phyloP scores from a whole-genome alignment of 2,888 invertebrate genomes.

The Mycalesis mineus region DNA sequence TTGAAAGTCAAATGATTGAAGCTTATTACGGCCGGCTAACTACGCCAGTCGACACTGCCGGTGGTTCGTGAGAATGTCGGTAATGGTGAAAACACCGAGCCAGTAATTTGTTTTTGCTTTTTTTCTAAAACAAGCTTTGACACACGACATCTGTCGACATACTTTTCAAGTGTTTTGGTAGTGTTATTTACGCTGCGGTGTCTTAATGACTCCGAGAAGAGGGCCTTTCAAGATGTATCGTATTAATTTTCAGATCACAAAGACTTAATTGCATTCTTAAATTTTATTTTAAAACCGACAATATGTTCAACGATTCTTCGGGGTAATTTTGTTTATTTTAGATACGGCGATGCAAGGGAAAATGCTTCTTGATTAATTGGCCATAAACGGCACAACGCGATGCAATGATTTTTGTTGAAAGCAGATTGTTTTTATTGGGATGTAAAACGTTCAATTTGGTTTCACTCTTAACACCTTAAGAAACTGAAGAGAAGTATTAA shows the following conservation, averaged over 20 bases:
- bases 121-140: constrained; percentile 33
- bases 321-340: constrained; percentile 40
- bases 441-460: constrained; percentile 47
- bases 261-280: constrained; percentile 67
- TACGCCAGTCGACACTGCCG: constrained; percentile 21
- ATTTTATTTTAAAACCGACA: constrained; percentile 70
- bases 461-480: not conserved
- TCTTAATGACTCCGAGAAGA: constrained; percentile 57
- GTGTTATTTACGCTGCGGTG: constrained; percentile 57
- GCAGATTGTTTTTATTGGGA: constrained; percentile 47
- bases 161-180: constrained; percentile 41
- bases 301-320: constrained; percentile 49
- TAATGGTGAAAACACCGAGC: constrained; percentile 24
- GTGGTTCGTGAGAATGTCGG: constrained; percentile 25
- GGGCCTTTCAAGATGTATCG: constrained; percentile 48
- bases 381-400: constrained; percentile 57
- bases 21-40: constrained; percentile 25
- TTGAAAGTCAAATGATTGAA: constrained; percentile 30
- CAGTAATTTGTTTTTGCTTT: constrained; percentile 31
- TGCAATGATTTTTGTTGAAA: constrained; percentile 35
- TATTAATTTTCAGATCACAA: constrained; percentile 66
- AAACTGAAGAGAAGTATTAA: not conserved
- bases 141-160: constrained; percentile 40
- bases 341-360: constrained; percentile 45
- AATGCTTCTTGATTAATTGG: constrained; percentile 56